phyloP scores from a whole-genome alignment of 2,113 vertebrate genomes.

The Micromys minutus region DNA sequence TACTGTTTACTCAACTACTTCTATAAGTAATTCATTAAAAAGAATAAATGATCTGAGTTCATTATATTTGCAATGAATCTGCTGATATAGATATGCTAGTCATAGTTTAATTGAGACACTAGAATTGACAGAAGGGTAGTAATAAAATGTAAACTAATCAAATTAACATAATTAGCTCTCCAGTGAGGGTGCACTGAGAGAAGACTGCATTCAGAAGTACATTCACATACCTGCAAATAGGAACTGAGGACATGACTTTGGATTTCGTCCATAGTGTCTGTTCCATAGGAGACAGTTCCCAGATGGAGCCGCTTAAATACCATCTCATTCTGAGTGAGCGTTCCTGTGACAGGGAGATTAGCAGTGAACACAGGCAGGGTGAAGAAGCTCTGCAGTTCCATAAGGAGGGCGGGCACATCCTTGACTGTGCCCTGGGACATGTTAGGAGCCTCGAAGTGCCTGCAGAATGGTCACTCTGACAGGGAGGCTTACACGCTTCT shows the following conservation, averaged over 20 bases:
- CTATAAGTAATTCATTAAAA: not conserved
- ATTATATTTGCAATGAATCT: too few species aligned
- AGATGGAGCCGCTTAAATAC: slow-evolving; percentile 97
- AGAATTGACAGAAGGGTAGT: not conserved
- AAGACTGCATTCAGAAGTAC: not conserved
- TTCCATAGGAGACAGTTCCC: slow-evolving; percentile 97
- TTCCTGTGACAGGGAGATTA: slow-evolving; percentile 87
- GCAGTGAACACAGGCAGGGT: not conserved
- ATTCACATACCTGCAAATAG: slow-evolving; percentile 89
- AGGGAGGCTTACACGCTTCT: not conserved
- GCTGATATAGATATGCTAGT: not conserved
- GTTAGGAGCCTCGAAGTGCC: not conserved
- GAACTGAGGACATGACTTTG: slow-evolving; percentile 92
- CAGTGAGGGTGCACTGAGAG: accelerated
- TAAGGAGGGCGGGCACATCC: not conserved
- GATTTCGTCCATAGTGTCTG: slow-evolving; percentile 99
- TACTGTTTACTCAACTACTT: not conserved
- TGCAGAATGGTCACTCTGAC: not conserved
- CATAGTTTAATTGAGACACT: not conserved
- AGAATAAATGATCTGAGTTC: not conserved
- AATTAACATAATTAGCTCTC: not conserved
- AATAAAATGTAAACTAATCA: not conserved
- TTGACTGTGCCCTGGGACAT: not conserved
- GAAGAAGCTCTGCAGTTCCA: not conserved
- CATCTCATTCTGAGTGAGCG: slow-evolving; percentile 98